Evolutionary conservation across 2,888 invertebrate genomes (phyloP), one percentile per base, ranked within the genome.

Genomic region (Plagiodera versicolora): DNA sequence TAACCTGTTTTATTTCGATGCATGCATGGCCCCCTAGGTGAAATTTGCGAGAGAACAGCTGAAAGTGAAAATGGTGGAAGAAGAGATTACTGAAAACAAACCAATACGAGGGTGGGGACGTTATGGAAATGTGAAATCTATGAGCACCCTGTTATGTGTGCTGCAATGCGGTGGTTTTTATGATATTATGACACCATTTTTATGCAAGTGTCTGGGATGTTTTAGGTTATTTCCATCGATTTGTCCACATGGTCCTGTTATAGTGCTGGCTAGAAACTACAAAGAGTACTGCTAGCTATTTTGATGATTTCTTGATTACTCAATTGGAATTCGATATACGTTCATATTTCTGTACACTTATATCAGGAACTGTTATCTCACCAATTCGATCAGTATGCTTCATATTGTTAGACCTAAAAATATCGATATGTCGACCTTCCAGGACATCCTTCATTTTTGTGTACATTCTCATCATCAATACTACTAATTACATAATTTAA

Each of bases 41-140:
- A 59, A 63, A 63, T 63, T 66, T 60, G 61, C 59, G 66, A 63
- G 61, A 64, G 60, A 62, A 64, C 61, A 63, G 58, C 56, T 61
- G 58, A 61, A 58, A 60, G 66, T 45, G 63, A 53, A 51, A 63
- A 63, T 54, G 56, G 45, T 44, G 56, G 39, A 60, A 46, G 69
- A 69, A 68, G 71, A 73, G 74, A 74, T 75, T 75, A 74, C 71
- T 68, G 69, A 74, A 71, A 74, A 74, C 74, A 74, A 75, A 72
- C 72, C 71, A 69, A 72, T 72, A 72, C 69, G 67, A 69, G 67
- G 61, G 4, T 14, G 14, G 71, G 67, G 72, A 68, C 67, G 70
- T 70, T 74, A 73, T 74, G 74, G 72, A 75, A 75, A 76, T 74
- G 72, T 64, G 72, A 74, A 74, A 75, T 74, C 75, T 74, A 75